These are phyloP conservation scores for Notolabrus celidotus DNA, from an alignment of 2,797 vertebrate genomes.

Conservation along the genomic window DNA sequence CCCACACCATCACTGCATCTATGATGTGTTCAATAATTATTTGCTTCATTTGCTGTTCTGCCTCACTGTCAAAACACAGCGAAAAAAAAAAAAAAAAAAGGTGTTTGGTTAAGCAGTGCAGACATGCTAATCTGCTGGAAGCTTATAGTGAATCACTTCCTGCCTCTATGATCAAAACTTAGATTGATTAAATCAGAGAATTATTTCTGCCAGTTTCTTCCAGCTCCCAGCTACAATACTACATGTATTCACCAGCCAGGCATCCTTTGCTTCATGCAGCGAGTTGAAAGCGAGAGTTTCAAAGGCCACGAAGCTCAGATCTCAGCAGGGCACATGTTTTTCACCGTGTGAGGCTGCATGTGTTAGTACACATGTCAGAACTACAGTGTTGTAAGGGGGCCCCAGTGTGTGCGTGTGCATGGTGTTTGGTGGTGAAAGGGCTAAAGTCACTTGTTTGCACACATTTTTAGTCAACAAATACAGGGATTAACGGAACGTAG, in stretches of 20 bases:
- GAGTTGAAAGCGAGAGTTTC: conserved; percentile 53
- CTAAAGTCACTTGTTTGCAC: conserved; percentile 6
- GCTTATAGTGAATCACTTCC: conserved; percentile 46
- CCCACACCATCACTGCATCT: conserved; percentile 43
- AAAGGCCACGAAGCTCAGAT: conserved; percentile 75
- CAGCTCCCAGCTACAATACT: conserved; percentile 6
- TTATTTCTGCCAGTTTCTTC: conserved; percentile 31
- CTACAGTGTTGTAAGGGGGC: conserved; percentile 21
- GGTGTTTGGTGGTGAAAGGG: conserved; percentile 14
- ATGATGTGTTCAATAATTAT: conserved; percentile 65
- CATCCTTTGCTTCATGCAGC: conserved; percentile 44
- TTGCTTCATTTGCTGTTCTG: conserved; percentile 59
- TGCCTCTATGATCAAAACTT: conserved; percentile 52
- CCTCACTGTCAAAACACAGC: conserved; percentile 53
- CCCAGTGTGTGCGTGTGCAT: conserved; percentile 1
- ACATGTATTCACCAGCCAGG: conserved; percentile 51
- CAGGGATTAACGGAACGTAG: no score
- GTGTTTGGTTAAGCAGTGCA: conserved; percentile 63
- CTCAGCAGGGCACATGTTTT: conserved; percentile 65
- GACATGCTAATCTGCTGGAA: conserved; percentile 44
- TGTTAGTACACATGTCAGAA: conserved; percentile 68
- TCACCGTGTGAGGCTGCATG: conserved; percentile 62
- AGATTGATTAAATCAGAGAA: conserved; percentile 61
- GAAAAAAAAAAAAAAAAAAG: conserved; percentile 3
- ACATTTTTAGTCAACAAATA: neutral